These are phyloP conservation scores for Lepidocolaptes lacrymiger DNA, from an alignment of 2,797 vertebrate species.

Conservation along the genomic window DNA sequence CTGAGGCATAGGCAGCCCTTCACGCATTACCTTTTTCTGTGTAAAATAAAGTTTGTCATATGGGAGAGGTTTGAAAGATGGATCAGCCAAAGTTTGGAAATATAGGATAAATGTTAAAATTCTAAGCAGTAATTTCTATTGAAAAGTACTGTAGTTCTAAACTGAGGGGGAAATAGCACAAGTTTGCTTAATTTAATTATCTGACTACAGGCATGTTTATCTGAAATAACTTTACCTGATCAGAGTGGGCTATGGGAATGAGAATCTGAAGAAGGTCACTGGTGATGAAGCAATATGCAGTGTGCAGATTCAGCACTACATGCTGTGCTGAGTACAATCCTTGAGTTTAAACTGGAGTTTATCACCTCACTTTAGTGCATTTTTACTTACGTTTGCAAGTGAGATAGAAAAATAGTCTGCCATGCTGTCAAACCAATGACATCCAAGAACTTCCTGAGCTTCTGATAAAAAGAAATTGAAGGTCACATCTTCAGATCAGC, in stretches of 20 bases:
- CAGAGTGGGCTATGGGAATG: neutral
- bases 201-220: neutral
- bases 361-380: neutral
- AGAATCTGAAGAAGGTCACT: neutral
- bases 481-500: conserved; percentile 36
- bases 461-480: conserved; percentile 45
- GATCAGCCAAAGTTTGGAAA: neutral
- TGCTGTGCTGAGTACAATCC: neutral
- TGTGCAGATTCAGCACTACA: neutral
- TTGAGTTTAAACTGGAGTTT: neutral
- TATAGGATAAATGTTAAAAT: neutral
- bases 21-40: neutral
- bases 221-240: neutral
- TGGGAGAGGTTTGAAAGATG: neutral
- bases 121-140: neutral
- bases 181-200: neutral
- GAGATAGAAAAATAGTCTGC: neutral
- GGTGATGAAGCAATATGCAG: neutral
- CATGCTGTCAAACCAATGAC: neutral
- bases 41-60: neutral
- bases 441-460: conserved; percentile 14
- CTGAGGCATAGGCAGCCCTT: neutral
- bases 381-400: conserved; percentile 12
- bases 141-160: neutral
- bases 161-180: neutral